Evolutionary conservation across 2,113 vertebrate genomes (phyloP).

Genomic region (Brachirus orientalis): DNA sequence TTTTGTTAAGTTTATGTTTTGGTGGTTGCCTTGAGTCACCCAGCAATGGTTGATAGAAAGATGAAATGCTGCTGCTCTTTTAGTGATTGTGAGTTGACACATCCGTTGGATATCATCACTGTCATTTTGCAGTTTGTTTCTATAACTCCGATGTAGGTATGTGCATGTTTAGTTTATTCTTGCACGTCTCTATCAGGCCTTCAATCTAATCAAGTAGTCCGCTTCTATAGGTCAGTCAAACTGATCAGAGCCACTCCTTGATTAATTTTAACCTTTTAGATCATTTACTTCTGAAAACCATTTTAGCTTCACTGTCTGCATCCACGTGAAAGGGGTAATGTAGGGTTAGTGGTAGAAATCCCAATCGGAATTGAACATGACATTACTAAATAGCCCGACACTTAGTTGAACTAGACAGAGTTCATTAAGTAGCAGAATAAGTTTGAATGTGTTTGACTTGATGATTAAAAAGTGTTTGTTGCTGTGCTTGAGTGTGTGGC

Average conservation of each 20-base stretch:
- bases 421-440: constrained; percentile 16
- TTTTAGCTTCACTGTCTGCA: constrained; percentile 1
- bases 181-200: constrained; percentile 66
- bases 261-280: constrained; percentile 39
- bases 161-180: constrained; percentile 72
- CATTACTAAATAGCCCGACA: constrained; percentile 23
- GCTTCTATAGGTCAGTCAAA: constrained; percentile 27
- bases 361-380: constrained; percentile 17
- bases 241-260: constrained; percentile 35
- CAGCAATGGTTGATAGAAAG: not conserved
- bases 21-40: constrained; percentile 13
- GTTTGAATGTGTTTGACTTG: constrained; percentile 28
- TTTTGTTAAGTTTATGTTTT: not conserved
- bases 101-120: constrained; percentile 53
- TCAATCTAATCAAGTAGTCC: constrained; percentile 41
- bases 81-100: constrained; percentile 47
- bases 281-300: constrained; percentile 23
- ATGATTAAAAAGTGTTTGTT: constrained; percentile 51
- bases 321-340: constrained; percentile 25
- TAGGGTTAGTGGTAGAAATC: constrained; percentile 40
- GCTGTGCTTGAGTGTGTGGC: constrained; percentile 73
- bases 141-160: constrained; percentile 53
- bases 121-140: constrained; percentile 39
- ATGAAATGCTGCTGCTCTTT: constrained; percentile 74
- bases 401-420: constrained; percentile 14